Base-by-base conservation (phyloP, 2,797 vertebrate species). In the Tapera naevia region DNA sequence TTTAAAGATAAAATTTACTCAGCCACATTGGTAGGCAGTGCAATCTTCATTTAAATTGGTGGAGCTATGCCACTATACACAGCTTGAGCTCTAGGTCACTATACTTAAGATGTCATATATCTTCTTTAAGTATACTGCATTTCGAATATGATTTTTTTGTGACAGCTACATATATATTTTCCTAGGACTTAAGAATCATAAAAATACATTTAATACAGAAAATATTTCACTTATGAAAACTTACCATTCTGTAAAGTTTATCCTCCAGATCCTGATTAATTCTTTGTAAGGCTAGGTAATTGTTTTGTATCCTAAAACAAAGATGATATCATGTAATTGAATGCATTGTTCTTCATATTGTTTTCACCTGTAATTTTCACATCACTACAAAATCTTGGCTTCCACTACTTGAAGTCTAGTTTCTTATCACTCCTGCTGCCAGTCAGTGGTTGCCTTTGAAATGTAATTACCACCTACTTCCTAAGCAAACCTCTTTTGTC, bases 261-360 rank as follows among this genome's bases (percentile, higher is more conserved):
- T 99, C 98, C 95, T 99, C 99, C 97, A 99, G 97, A 97, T 99
- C 99, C 97, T 99, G 99, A 97, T 99, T 99, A 98, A 99, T 99
- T 97, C 99, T 98, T 98, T 99, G 99, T 94, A 99, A 98, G 48
- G 99, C 98, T 96, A 99, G 97, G 97, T 99, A 99, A 97, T 99
- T 99, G 96, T 98, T 99, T 97, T 99, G 99, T 97, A 99, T 99
- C 98, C 99, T 99, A 95, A 89, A 97, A 96, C 46, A 94, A 95
- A 97, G 90, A 97, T 82, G 76, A 93, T 64, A 96, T 89, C 14
- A 87, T 91, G 50, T 95, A 94, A 94, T 48, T 48, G 46, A 75
- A 60, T 46, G 50, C 35, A 83, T 94, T 86, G 22, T 3, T 45
- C 69, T 57, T 69, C 12, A 2, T 54, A 22, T n/a, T 66, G 23